A percentile compares a stretch with the other conserved stretches of the same genome.
phyloP scores from a whole-genome alignment of 1,140 invertebrate species.

The Colletes latitarsis region DNA sequence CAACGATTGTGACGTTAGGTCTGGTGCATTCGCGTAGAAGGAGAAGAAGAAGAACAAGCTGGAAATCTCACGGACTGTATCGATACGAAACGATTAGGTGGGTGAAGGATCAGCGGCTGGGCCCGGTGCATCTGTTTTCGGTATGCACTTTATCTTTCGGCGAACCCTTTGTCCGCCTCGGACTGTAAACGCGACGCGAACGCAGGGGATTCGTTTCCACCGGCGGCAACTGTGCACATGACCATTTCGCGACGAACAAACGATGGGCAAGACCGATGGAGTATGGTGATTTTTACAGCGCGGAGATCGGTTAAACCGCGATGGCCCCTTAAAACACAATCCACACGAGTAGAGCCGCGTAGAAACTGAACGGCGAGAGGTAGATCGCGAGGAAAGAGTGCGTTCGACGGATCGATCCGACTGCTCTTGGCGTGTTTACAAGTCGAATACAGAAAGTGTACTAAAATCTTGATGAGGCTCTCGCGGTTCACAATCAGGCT shows the following conservation, averaged over 20 bases:
- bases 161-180: too few relatives aligned
- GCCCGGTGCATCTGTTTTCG: too few relatives aligned
- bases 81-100: neutral
- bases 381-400: neutral
- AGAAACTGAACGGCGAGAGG: neutral
- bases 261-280: too few relatives aligned
- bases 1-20: neutral
- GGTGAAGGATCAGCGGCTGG: too few relatives aligned
- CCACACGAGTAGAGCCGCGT: too few relatives aligned
- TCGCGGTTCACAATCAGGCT: conserved; percentile 42
- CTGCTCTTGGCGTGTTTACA: conserved; percentile 41
- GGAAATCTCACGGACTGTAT: neutral
- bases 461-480: conserved; percentile 61
- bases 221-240: too few relatives aligned
- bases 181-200: too few relatives aligned
- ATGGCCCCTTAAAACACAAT: neutral
- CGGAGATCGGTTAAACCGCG: neutral
- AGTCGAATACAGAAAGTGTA: conserved; percentile 66
- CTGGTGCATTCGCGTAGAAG: neutral
- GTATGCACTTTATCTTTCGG: too few relatives aligned
- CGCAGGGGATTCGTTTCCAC: too few relatives aligned
- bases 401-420: neutral
- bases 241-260: too few relatives aligned
- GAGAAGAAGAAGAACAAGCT: neutral
- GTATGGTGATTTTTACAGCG: too few relatives aligned